Base-by-base conservation (phyloP, 2,113 vertebrate species). In the Phyllopteryx taeniolatus region DNA sequence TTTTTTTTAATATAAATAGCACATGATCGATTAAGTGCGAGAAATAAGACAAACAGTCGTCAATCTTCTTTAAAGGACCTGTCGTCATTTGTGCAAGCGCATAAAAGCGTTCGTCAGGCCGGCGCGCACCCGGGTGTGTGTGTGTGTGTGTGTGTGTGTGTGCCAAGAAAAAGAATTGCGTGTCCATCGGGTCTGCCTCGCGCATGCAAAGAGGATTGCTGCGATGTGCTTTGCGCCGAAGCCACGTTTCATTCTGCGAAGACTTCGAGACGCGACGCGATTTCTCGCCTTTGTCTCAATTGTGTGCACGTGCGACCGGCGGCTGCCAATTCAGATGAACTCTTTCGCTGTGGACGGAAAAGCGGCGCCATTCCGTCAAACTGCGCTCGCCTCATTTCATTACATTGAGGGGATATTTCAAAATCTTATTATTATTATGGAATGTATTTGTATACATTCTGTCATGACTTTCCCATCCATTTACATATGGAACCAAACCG, bases 301-400 rank as follows among this genome's bases (percentile, higher is more conserved):
- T 91, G 86, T 79, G 79, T 9, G 84, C 87, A 88, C 88, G 81
- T 90, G 87, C 83, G 88, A 82, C 74, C 71, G 74, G 69, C 73
- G 79, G 75, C 82, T 91, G 90, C 89, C 90, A 92, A 88, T 81
- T 86, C 83, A 79, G 84, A 91, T 90, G 84, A 92, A 91, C 90
- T 89, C 90, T 89, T 92, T 91, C 86, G 85, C 75, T 2, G 54
- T 76, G 79, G 75, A 75, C 71, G 82, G 78, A 85, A 77, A 79
- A 79, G 49, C 13, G 14, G 14, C 17, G 5, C 35, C 1, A 47
- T 27, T 66, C 64, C 8, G 17, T 63, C 33, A 8, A 44, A 65
- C 19, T 6, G 59, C 31, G 59, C 33, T 35, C 35, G 22, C 11
- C 14, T 35, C 15, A 14, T 17, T 61, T 8, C 35, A 61, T 61